Base-by-base conservation (phyloP, 2,113 vertebrate species). In the Pogonocichla stellata region DNA sequence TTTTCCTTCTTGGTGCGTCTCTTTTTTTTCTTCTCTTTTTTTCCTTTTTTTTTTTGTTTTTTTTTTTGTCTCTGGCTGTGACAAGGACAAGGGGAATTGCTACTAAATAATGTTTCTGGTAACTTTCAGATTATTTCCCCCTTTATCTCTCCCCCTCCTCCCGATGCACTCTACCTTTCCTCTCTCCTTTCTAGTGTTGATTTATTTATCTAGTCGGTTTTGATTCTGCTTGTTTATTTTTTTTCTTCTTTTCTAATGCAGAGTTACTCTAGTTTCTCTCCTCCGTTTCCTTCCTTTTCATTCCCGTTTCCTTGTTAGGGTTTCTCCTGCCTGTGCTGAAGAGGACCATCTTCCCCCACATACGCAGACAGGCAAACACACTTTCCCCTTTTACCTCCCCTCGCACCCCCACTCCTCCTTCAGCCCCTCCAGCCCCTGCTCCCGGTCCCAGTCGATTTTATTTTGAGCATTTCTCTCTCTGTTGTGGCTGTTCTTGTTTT, bases 81-180 rank as follows among this genome's bases (percentile, higher is more conserved):
- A 97, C 98, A 97, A 98, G 98, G 96, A 97, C 95, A 94, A 97
- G 96, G 98, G 98, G 97, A 98, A 95, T 96, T 95, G 94, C 98
- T 94, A 95, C 97, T 98, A 97, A 98, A 95, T 97, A 97, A 99
- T 99, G 98, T 99, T 99, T 98, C 98, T 99, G 99, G 99, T 99
- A 99, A 99, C 98, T 98, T 98, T 98, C 97, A 95, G 96, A 97
- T 97, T 97, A 97, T 98, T 97, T 96, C 88, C 97, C 86, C 89
- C 90, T 74, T 74, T 92, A 94, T 90, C 88, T 85, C 29, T 28
- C 73, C 47, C 14, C 26, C 23, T 43, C 43, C 50, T 16, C 29
- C 51, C 45, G 86, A 93, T 94, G 90, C 47, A 95, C 67, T 91
- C 95, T 95, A 80, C 85, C 88, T 94, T 91, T 86, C 73, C 62